phyloP scores from a whole-genome alignment of 2,888 invertebrate species.

The Dromius quadrimaculatus region DNA sequence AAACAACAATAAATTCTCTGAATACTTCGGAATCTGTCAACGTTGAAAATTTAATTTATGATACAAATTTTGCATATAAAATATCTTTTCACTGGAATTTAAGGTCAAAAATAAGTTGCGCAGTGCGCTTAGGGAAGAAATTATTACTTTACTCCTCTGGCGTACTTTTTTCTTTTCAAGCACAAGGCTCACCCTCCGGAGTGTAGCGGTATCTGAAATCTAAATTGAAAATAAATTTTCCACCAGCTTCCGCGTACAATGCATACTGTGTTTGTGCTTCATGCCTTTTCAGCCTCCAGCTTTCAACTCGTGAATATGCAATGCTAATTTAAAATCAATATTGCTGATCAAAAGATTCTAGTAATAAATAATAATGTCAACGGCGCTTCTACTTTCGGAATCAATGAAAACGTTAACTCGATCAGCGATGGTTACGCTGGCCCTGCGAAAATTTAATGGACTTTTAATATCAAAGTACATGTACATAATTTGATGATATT shows the following conservation, averaged over 20 bases:
- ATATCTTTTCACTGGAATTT: slow-evolving; percentile 38
- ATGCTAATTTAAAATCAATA: slow-evolving; percentile 50
- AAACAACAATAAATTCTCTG: slow-evolving; percentile 21
- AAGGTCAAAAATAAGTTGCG: slow-evolving; percentile 28
- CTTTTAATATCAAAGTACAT: slow-evolving; percentile 13
- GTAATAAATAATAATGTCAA: slow-evolving; percentile 38
- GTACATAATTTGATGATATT: slow-evolving; percentile 12
- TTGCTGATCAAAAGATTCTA: slow-evolving; percentile 35
- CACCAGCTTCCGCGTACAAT: slow-evolving; percentile 35
- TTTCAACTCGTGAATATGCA: slow-evolving; percentile 19
- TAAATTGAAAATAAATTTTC: slow-evolving; percentile 55
- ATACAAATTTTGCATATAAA: slow-evolving; percentile 37
- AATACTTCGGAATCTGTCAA: slow-evolving; percentile 29
- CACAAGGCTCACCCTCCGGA: slow-evolving; percentile 13
- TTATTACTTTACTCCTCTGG: slow-evolving; percentile 40
- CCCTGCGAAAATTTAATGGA: slow-evolving; percentile 16
- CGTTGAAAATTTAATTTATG: slow-evolving; percentile 35
- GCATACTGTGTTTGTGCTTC: slow-evolving; percentile 22
- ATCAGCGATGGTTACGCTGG: slow-evolving; percentile 11
- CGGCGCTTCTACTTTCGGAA: background rate
- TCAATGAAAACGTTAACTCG: background rate
- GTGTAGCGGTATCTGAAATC: slow-evolving; percentile 49
- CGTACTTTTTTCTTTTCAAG: slow-evolving; percentile 37
- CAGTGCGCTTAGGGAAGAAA: slow-evolving; percentile 28
- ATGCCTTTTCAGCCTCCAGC: slow-evolving; percentile 26